Conservation (phyloP, 1,140 invertebrate genomes). For the Antheraea pernyi region DNA sequence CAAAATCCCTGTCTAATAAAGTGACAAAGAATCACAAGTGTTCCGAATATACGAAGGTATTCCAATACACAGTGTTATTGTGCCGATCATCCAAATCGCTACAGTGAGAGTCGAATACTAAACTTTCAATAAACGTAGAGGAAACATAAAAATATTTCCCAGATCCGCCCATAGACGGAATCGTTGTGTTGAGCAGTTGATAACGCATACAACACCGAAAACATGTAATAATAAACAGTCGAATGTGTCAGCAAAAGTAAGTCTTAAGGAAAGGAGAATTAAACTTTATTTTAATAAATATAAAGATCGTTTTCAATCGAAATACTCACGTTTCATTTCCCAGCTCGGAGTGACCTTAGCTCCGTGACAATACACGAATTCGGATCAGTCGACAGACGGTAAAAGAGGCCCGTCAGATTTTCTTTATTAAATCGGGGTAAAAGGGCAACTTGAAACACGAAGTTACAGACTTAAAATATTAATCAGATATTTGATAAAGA, state of each 20-base stretch:
- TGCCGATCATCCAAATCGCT: conserved; percentile 12
- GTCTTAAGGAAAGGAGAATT: conserved; percentile 17
- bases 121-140: conserved; percentile 47
- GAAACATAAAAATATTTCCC: conserved; percentile 42
- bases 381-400: conserved; percentile 23
- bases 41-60: conserved; percentile 19
- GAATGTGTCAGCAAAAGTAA: conserved; percentile 38
- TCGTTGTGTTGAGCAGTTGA: conserved; percentile 43
- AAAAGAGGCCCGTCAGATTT: conserved; percentile 20
- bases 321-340: conserved; percentile 18
- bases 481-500: conserved; percentile 14
- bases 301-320: conserved; percentile 19
- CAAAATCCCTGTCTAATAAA: neutral
- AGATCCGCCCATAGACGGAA: conserved; percentile 32
- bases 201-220: conserved; percentile 44
- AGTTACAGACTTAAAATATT: conserved; percentile 13
- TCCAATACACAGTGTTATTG: conserved; percentile 26
- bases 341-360: conserved; percentile 22
- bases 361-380: conserved; percentile 33
- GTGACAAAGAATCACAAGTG: conserved; percentile 19
- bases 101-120: conserved; percentile 37
- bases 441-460: conserved; percentile 12
- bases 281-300: conserved; percentile 6
- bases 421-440: conserved; percentile 27
- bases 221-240: conserved; percentile 37